These are phyloP conservation scores for Myopa testacea DNA, from an alignment of 2,888 invertebrate genomes.

Conservation along the genomic window DNA sequence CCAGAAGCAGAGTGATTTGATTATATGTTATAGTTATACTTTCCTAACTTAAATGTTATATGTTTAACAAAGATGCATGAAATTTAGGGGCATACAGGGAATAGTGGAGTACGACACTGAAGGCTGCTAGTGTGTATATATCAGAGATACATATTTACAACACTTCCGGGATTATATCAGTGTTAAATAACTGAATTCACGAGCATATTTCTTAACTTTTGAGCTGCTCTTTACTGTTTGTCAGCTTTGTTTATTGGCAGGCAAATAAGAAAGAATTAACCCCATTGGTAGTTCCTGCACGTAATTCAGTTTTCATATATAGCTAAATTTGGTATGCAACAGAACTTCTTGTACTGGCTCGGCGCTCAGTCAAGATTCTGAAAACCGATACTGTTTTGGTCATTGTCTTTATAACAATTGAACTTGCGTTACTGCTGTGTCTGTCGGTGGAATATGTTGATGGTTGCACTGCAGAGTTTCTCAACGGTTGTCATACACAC, in stretches of 20 bases:
- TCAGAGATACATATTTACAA: neutral
- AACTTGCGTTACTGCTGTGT: constrained; percentile 13
- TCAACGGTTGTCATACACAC: constrained; percentile 27
- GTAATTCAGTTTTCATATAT: constrained; percentile 24
- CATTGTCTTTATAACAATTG: constrained; percentile 35
- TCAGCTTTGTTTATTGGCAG: constrained; percentile 23
- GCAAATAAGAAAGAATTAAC: neutral
- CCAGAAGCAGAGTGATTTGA: too few species aligned
- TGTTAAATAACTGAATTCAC: constrained; percentile 34
- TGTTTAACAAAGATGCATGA: too few species aligned
- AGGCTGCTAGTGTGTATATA: neutral
- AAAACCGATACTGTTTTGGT: constrained; percentile 39
- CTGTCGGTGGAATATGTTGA: constrained; percentile 10
- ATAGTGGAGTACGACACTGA: too few species aligned
- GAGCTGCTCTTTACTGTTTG: constrained; percentile 7
- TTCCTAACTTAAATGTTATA: too few species aligned
- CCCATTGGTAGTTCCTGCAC: constrained; percentile 25
- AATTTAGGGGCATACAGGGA: too few species aligned
- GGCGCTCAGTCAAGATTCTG: constrained; percentile 37
- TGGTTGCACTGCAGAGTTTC: constrained; percentile 25
- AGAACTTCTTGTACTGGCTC: constrained; percentile 37
- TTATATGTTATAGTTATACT: too few species aligned
- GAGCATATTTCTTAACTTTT: constrained; percentile 9
- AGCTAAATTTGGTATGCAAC: constrained; percentile 37
- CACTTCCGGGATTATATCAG: constrained; percentile 33